Conservation (phyloP, 2,797 vertebrate genomes). For the Coregonus ussuriensis region DNA sequence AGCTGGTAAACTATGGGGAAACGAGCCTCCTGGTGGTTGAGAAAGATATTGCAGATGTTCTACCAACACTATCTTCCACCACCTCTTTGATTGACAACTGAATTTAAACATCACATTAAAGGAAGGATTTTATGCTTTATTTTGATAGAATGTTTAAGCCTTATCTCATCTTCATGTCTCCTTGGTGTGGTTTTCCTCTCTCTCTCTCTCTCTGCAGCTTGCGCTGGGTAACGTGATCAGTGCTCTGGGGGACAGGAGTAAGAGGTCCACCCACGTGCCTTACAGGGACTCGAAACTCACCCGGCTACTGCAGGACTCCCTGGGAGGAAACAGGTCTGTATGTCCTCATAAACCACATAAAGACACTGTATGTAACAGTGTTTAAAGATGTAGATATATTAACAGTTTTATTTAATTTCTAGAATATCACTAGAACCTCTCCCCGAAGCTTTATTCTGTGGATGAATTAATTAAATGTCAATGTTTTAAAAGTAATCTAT, state of each 20-base stretch:
- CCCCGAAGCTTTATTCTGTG: neutral
- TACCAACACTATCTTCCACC: neutral
- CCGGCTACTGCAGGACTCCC: constrained; percentile 92
- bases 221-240: constrained; percentile 98
- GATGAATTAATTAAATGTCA: neutral
- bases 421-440: too few species aligned
- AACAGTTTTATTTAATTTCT: too few species aligned
- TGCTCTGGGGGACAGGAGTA: constrained; percentile 94
- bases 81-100: neutral
- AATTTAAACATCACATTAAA: neutral
- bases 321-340: constrained; percentile 94
- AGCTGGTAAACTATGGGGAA: neutral
- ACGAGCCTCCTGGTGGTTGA: constrained; percentile 50
- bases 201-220: constrained; percentile 70
- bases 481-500: neutral
- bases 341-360: neutral
- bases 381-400: too few species aligned
- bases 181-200: neutral
- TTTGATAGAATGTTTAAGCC: neutral
- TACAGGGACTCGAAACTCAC: constrained; percentile 98
- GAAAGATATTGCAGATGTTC: neutral
- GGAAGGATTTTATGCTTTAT: neutral
- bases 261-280: constrained; percentile 91
- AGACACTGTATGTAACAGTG: neutral
- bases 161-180: neutral